Conservation (phyloP, 2,888 invertebrate genomes). For the Tetragnatha montana region DNA sequence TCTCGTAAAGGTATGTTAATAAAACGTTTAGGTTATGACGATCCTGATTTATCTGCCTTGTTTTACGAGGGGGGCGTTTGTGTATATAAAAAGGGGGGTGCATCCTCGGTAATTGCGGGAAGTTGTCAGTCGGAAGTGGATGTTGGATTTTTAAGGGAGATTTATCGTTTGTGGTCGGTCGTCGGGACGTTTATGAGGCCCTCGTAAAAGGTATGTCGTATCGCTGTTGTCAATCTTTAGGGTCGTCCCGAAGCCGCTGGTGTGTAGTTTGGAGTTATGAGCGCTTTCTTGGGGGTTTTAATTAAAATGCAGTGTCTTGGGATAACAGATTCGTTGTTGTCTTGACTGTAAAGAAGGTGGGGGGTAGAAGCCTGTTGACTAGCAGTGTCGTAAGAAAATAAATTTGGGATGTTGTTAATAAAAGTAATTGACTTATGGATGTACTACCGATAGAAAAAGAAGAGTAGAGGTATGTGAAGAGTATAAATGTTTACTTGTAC, state of each 20-base stretch:
- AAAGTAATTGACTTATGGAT: too few relatives aligned
- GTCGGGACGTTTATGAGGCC: conserved; percentile 8
- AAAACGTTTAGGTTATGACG: conserved; percentile 45
- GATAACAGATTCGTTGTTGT: not conserved
- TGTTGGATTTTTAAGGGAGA: conserved; percentile 25
- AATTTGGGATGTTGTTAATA: too few relatives aligned
- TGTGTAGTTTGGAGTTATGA: not conserved
- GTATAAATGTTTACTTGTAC: too few relatives aligned
- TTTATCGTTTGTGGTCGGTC: conserved; percentile 30
- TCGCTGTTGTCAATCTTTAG: conserved; percentile 32
- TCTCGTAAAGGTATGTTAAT: conserved; percentile 13
- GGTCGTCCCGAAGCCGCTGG: not conserved
- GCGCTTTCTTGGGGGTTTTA: not conserved
- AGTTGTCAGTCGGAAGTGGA: conserved; percentile 7
- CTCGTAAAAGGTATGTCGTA: conserved; percentile 18
- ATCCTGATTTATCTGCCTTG: conserved; percentile 51
- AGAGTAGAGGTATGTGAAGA: too few relatives aligned
- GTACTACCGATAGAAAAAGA: too few relatives aligned
- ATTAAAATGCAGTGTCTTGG: not conserved
- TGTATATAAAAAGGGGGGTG: conserved; percentile 33
- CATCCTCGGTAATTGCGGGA: conserved; percentile 18
- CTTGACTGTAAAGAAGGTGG: too few relatives aligned
- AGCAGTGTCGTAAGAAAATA: too few relatives aligned
- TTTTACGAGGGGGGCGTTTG: conserved; percentile 39
- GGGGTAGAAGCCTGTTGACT: too few relatives aligned